phyloP scores from a whole-genome alignment of 2,113 vertebrate species.

The Corythoichthys intestinalis region DNA sequence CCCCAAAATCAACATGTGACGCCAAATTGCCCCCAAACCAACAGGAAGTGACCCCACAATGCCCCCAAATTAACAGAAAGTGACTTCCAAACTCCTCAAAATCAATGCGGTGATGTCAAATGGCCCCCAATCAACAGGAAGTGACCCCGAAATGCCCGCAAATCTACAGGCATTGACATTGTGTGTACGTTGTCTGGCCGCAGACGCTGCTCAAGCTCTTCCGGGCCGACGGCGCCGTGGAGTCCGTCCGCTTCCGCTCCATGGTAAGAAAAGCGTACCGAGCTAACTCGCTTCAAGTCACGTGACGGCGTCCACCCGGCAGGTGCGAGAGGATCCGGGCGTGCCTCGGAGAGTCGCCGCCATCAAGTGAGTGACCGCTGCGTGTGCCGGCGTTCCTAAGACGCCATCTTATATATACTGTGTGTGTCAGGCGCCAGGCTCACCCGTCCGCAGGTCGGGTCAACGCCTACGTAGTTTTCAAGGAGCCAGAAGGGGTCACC shows the following conservation, averaged over 20 bases:
- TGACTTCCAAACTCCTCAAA: no score
- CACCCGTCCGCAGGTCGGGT: conserved; percentile 83
- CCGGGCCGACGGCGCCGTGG: conserved; percentile 80
- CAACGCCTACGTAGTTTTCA: conserved; percentile 94
- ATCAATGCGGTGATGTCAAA: no score
- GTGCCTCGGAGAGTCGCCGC: conserved; percentile 83
- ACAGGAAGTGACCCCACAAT: no score
- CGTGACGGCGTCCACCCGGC: conserved; percentile 18
- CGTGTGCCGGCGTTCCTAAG: background rate
- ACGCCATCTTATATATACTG: background rate
- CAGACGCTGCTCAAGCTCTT: conserved; percentile 82
- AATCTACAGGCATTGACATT: no score
- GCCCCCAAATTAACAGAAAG: no score
- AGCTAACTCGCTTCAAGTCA: background rate
- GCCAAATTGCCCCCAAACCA: no score
- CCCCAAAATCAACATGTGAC: no score
- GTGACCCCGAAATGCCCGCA: no score
- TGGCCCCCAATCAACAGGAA: no score
- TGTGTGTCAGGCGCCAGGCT: conserved; percentile 73
- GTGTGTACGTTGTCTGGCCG: conserved; percentile 18
- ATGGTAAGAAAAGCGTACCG: conserved; percentile 70
- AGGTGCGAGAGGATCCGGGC: conserved; percentile 85
- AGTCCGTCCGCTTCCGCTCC: conserved; percentile 89
- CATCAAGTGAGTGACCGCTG: conserved; percentile 79
- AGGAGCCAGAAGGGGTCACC: conserved; percentile 70